Conservation (phyloP, 2,113 vertebrate species). For the Rhabdornis inornatus region DNA sequence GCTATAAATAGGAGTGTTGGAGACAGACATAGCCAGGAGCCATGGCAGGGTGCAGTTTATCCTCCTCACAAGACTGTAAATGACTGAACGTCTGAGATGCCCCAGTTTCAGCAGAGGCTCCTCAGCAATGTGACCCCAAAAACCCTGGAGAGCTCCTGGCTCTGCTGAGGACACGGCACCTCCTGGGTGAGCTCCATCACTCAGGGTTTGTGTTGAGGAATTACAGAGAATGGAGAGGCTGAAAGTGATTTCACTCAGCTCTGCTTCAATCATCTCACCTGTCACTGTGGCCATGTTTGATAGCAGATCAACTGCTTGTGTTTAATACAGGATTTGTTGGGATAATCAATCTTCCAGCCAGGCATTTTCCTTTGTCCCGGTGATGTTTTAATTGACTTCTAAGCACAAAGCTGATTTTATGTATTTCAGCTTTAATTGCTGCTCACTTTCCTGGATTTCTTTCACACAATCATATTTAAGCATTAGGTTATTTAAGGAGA, state of each 20-base stretch:
- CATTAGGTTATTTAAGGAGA: not conserved
- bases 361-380: not conserved
- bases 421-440: not conserved
- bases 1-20: not conserved
- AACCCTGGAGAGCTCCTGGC: not conserved
- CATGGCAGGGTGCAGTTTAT: not conserved
- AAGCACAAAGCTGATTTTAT: not conserved
- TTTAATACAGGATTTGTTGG: not conserved
- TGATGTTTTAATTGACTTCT: not conserved
- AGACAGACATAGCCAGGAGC: not conserved
- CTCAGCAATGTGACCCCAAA: not conserved
- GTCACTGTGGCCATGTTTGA: not conserved
- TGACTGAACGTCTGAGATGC: not conserved
- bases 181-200: not conserved
- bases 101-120: not conserved
- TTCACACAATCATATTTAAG: not conserved
- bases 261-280: not conserved
- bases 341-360: not conserved
- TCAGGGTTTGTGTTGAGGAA: not conserved
- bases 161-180: not conserved
- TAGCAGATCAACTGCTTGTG: not conserved
- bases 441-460: not conserved
- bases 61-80: not conserved
- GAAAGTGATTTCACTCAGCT: not conserved
- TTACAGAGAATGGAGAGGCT: not conserved